Conservation (phyloP, 2,888 invertebrate genomes). For the Synergus umbraculus region DNA sequence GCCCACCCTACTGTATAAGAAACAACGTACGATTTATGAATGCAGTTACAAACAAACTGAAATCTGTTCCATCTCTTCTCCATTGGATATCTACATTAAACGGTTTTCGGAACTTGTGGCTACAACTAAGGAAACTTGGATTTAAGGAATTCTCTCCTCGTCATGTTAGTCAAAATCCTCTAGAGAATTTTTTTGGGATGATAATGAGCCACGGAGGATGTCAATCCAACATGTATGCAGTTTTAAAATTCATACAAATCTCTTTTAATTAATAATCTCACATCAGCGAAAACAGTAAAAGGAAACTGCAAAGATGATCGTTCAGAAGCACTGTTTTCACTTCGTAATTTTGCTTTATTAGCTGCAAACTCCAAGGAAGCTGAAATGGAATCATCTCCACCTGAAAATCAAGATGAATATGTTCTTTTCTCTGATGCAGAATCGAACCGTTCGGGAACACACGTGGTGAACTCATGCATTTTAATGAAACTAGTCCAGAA, state of each 20-base stretch:
- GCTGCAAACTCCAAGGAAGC: not conserved
- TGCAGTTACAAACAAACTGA: not conserved
- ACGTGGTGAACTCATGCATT: not conserved
- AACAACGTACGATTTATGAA: not conserved
- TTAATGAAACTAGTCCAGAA: not conserved
- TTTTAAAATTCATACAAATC: not conserved
- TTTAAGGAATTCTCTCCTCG: not conserved
- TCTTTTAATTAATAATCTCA: not conserved
- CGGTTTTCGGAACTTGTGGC: not conserved
- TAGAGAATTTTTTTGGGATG: conserved; percentile 1
- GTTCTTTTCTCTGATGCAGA: not conserved
- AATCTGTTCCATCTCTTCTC: too few species aligned
- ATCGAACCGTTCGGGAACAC: not conserved
- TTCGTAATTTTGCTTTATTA: not conserved
- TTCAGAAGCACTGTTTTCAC: not conserved
- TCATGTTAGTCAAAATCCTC: not conserved
- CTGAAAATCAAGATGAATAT: not conserved
- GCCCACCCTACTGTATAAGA: not conserved
- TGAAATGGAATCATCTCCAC: not conserved
- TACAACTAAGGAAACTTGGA: not conserved
- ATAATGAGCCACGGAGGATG: not conserved
- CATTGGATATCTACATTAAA: not conserved
- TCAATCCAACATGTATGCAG: not conserved
- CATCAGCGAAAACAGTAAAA: not conserved
- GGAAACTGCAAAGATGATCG: not conserved